Evolutionary conservation across 1,140 invertebrate genomes (phyloP).

Genomic region (Chrysopa pallens): DNA sequence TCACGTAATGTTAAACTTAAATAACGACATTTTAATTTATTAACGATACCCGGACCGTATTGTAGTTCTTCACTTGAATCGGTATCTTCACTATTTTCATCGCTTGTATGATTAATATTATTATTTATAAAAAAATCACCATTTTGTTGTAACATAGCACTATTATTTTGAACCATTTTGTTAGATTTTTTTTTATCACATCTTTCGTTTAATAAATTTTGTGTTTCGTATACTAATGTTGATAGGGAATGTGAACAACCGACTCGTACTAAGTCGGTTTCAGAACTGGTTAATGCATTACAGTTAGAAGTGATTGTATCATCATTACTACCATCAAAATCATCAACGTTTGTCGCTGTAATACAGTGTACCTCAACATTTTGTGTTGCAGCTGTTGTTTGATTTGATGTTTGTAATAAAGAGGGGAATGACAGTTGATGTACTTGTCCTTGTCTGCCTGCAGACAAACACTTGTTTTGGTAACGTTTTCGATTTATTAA

Average conservation of each 20-base stretch:
- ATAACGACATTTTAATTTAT: slow-evolving; percentile 66
- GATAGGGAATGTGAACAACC: not conserved
- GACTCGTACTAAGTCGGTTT: too few relatives aligned
- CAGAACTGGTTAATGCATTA: too few relatives aligned
- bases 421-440: slow-evolving; percentile 7
- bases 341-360: not conserved
- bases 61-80: slow-evolving; percentile 59
- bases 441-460: slow-evolving; percentile 17
- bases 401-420: not conserved
- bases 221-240: not conserved
- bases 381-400: slow-evolving; percentile 1
- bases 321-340: too few relatives aligned
- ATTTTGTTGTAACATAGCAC: slow-evolving; percentile 2
- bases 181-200: slow-evolving; percentile 2
- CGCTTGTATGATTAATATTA: slow-evolving; percentile 8
- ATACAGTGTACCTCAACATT: not conserved
- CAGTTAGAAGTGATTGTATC: too few relatives aligned
- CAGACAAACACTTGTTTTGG: slow-evolving; percentile 14
- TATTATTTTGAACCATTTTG: slow-evolving; percentile 7
- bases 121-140: slow-evolving; percentile 10
- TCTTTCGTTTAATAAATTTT: not conserved
- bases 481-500: slow-evolving; percentile 42
- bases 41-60: slow-evolving; percentile 84
- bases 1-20: slow-evolving; percentile 61
- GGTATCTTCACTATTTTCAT: slow-evolving; percentile 25